Percentiles rank a stretch among this genome's conserved stretches.
These are phyloP conservation scores for Elymnias hypermnestra DNA, from an alignment of 1,140 invertebrate genomes.

Conservation along the genomic window DNA sequence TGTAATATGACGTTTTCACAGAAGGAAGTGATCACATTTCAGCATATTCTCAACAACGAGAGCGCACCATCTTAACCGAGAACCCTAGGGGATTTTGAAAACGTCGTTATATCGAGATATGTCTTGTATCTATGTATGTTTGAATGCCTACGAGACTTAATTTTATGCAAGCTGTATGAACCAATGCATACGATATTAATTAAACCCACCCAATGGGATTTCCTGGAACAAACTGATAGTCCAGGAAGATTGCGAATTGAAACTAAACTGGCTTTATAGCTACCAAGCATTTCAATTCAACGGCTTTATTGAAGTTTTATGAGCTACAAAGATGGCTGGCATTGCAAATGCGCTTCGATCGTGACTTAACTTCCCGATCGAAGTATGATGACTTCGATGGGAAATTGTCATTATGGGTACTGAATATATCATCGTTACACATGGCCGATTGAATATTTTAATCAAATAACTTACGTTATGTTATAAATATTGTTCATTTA, in stretches of 20 bases:
- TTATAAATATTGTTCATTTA: too few relatives aligned
- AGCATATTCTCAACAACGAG: too few relatives aligned
- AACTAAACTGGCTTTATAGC: slow-evolving; percentile 48
- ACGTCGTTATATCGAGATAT: too few relatives aligned
- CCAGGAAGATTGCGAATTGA: slow-evolving; percentile 42
- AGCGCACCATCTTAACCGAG: too few relatives aligned
- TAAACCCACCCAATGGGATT: not conserved
- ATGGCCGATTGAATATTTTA: too few relatives aligned
- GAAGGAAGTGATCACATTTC: too few relatives aligned
- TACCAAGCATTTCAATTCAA: slow-evolving; percentile 52
- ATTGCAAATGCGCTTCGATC: slow-evolving; percentile 47
- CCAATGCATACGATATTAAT: not conserved
- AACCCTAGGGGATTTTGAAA: too few relatives aligned
- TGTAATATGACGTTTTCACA: too few relatives aligned
- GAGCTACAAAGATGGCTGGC: slow-evolving; percentile 56
- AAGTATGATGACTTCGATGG: slow-evolving; percentile 37
- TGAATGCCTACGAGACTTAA: too few relatives aligned
- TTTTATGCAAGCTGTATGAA: too few relatives aligned
- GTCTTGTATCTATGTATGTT: too few relatives aligned
- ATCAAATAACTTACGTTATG: too few relatives aligned
- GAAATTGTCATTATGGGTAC: slow-evolving; percentile 30
- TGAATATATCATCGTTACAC: slow-evolving; percentile 1
- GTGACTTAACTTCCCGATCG: slow-evolving; percentile 63
- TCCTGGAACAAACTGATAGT: slow-evolving; percentile 23
- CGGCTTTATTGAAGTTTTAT: slow-evolving; percentile 68